phyloP scores from a whole-genome alignment of 2,797 vertebrate genomes.

The Remorina albescens region DNA sequence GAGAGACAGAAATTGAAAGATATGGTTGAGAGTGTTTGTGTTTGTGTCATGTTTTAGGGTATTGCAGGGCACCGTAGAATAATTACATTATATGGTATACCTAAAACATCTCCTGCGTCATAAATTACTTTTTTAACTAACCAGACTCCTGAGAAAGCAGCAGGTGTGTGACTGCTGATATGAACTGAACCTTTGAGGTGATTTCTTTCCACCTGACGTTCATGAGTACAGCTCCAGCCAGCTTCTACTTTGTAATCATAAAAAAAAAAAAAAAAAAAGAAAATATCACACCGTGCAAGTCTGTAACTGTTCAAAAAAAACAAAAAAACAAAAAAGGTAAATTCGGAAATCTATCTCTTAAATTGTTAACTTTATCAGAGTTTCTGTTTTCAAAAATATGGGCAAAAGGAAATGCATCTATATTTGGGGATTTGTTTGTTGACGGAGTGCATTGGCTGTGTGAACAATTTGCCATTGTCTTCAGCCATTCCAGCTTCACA shows the following conservation, averaged over 20 bases:
- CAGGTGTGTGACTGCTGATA: slow-evolving; percentile 38
- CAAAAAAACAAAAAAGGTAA: no score
- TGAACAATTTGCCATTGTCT: no score
- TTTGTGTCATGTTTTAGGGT: neutral
- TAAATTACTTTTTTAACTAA: slow-evolving; percentile 62
- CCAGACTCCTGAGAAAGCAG: slow-evolving; percentile 26
- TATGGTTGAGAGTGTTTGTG: slow-evolving; percentile 4
- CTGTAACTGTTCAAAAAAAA: no score
- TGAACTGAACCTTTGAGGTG: slow-evolving; percentile 42
- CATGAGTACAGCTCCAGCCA: slow-evolving; percentile 6
- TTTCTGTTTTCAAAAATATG: no score
- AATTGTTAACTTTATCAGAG: neutral
- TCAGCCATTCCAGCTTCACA: no score
- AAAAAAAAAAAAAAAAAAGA: slow-evolving; percentile 16
- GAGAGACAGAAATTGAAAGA: slow-evolving; percentile 23
- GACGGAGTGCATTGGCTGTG: no score
- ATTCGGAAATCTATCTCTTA: neutral
- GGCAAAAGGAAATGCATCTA: no score
- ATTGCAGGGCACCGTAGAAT: slow-evolving; percentile 21
- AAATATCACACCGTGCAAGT: slow-evolving; percentile 10
- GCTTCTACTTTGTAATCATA: slow-evolving; percentile 7
- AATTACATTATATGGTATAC: slow-evolving; percentile 31
- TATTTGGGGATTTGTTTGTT: neutral
- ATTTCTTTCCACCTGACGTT: slow-evolving; percentile 36
- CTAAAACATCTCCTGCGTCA: slow-evolving; percentile 41